phyloP scores from a whole-genome alignment of 2,888 invertebrate genomes.

The Malthinus flaveolus region DNA sequence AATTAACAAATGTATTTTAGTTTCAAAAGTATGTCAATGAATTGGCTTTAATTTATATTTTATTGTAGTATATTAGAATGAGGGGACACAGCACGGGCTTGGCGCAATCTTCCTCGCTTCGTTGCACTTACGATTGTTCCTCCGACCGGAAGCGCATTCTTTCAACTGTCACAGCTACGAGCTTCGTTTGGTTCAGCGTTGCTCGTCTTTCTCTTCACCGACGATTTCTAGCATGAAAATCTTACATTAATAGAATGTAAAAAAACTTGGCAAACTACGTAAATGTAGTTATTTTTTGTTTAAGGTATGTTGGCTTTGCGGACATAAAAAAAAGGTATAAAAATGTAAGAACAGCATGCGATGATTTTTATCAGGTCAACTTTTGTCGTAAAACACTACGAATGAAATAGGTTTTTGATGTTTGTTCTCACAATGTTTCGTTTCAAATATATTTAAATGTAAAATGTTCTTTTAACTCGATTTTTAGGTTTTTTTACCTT shows the following conservation, averaged over 20 bases:
- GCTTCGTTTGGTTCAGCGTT: conserved; percentile 29
- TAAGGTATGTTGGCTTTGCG: too few species aligned
- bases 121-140: conserved; percentile 49
- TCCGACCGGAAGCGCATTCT: conserved; percentile 49
- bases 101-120: conserved; percentile 49
- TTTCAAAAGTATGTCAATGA: conserved; percentile 29
- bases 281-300: too few species aligned
- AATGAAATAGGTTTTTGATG: too few species aligned
- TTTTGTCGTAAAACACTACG: too few species aligned
- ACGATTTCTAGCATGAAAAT: conserved; percentile 9
- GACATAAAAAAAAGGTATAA: too few species aligned
- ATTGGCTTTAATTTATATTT: conserved; percentile 32
- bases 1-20: conserved; percentile 12
- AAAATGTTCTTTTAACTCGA: too few species aligned
- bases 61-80: conserved; percentile 29
- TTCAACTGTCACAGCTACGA: conserved; percentile 47
- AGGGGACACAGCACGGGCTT: conserved; percentile 39
- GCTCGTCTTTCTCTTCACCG: conserved; percentile 5
- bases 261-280: too few species aligned
- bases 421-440: too few species aligned
- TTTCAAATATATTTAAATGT: too few species aligned
- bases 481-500: too few species aligned
- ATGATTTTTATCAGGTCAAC: too few species aligned
- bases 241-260: conserved; percentile 12
- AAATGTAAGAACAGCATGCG: too few species aligned